Conservation (phyloP, 2,797 vertebrate species). For the Xenops minutus region DNA sequence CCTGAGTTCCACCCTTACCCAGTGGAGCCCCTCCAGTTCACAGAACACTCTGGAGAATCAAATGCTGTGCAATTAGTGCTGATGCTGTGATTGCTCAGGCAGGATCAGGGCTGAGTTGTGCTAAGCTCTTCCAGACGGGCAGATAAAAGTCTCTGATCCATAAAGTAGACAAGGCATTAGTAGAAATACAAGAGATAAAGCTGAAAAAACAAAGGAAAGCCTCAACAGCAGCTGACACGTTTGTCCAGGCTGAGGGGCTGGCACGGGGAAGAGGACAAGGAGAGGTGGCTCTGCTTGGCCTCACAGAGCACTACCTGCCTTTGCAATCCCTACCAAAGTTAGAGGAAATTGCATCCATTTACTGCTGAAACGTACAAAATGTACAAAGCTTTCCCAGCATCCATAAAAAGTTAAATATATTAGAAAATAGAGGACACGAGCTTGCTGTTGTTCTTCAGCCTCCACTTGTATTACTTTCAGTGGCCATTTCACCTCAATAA, state of each 20-base stretch:
- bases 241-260: not conserved
- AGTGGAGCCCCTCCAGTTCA: not conserved
- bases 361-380: not conserved
- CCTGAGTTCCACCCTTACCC: not conserved
- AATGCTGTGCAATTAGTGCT: not conserved
- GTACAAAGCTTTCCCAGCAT: slow-evolving; percentile 1
- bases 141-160: slow-evolving; percentile 43
- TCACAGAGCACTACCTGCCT: not conserved
- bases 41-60: not conserved
- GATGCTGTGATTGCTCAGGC: not conserved
- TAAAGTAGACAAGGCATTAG: slow-evolving; percentile 21
- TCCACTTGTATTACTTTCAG: slow-evolving; percentile 37
- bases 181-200: slow-evolving; percentile 8
- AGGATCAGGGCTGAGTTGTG: not conserved
- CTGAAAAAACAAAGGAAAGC: slow-evolving; percentile 7
- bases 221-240: not conserved
- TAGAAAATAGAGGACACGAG: not conserved
- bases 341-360: slow-evolving; percentile 57
- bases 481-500: slow-evolving; percentile 46
- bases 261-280: not conserved
- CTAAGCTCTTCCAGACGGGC: slow-evolving; percentile 22
- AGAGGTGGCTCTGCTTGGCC: slow-evolving; percentile 21
- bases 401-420: slow-evolving; percentile 31
- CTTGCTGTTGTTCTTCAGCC: slow-evolving; percentile 29
- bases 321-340: not conserved